Percentiles rank a stretch among this genome's conserved stretches.
Conservation (phyloP, 92 coral and sea anemone species). For the Epizoanthus stellaris region DNA sequence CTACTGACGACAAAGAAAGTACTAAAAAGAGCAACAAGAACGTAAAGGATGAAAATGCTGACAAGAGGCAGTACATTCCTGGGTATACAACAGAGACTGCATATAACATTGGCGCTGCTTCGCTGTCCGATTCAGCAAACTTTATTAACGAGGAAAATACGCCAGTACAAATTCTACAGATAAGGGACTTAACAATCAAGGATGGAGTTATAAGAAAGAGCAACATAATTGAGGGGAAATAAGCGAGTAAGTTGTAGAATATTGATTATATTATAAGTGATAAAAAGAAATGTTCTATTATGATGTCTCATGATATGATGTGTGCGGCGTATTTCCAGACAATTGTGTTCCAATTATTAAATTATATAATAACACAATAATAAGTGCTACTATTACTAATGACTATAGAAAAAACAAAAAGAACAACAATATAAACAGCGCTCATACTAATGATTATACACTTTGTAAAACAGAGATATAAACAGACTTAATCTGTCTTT, state of each 20-base stretch:
- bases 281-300: conserved; percentile 36
- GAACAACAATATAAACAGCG: no score
- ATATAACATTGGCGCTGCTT: conserved; percentile 14
- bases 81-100: conserved; percentile 19
- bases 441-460: no score
- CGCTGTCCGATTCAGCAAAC: conserved; percentile 44
- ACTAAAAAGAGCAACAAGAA: conserved; percentile 2
- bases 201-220: conserved; percentile 71
- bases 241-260: conserved; percentile 16
- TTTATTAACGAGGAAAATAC: conserved; percentile 55
- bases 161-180: conserved; percentile 75
- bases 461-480: no score
- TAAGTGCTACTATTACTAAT: no score
- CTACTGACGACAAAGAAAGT: conserved; percentile 30
- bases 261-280: neutral
- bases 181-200: conserved; percentile 71
- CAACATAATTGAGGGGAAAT: conserved; percentile 56
- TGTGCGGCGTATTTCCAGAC: no score
- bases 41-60: conserved; percentile 40
- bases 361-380: no score
- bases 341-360: no score
- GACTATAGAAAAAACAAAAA: no score
- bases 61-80: conserved; percentile 63
- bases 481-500: no score
- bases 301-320: no score